These are phyloP conservation scores for Holocentrus rufus DNA, from an alignment of 2,797 vertebrate genomes.

Conservation along the genomic window DNA sequence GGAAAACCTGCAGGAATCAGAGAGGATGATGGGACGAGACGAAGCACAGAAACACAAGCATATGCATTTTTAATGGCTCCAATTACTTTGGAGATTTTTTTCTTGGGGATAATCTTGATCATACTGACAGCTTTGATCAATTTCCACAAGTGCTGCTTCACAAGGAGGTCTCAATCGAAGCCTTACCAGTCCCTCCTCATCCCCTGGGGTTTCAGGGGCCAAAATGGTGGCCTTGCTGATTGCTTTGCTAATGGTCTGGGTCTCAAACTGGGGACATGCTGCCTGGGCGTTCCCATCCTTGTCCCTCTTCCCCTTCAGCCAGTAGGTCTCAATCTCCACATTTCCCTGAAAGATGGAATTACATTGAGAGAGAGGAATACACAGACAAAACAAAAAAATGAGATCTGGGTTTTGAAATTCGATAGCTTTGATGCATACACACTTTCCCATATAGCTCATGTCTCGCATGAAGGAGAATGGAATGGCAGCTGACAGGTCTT, in stretches of 20 bases:
- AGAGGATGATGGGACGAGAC: constrained; percentile 14
- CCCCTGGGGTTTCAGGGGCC: constrained; percentile 61
- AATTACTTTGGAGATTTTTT: no score
- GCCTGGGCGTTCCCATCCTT: constrained; percentile 83
- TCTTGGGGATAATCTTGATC: not conserved
- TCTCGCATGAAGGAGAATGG: not conserved
- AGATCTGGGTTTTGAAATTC: not conserved
- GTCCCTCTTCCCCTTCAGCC: constrained; percentile 82
- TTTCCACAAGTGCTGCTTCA: not conserved
- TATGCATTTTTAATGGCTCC: not conserved
- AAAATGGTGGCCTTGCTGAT: constrained; percentile 75
- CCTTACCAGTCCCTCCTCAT: constrained; percentile 73
- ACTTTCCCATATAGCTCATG: constrained; percentile 9
- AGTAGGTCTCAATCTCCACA: constrained; percentile 84
- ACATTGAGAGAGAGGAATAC: not conserved
- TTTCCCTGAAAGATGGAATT: constrained; percentile 65
- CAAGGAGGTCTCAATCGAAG: constrained; percentile 8
- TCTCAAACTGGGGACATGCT: constrained; percentile 82
- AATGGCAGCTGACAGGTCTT: constrained; percentile 33
- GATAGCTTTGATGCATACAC: not conserved
- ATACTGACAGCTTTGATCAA: no score
- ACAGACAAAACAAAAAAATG: not conserved
- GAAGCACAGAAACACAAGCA: constrained; percentile 21
- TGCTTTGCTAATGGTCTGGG: constrained; percentile 78
- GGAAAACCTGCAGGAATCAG: constrained; percentile 69